Percentiles rank a stretch among this genome's conserved stretches.
Evolutionary conservation across 2,888 invertebrate species (phyloP).

Genomic region (Rambutsinella grinnellia): DNA sequence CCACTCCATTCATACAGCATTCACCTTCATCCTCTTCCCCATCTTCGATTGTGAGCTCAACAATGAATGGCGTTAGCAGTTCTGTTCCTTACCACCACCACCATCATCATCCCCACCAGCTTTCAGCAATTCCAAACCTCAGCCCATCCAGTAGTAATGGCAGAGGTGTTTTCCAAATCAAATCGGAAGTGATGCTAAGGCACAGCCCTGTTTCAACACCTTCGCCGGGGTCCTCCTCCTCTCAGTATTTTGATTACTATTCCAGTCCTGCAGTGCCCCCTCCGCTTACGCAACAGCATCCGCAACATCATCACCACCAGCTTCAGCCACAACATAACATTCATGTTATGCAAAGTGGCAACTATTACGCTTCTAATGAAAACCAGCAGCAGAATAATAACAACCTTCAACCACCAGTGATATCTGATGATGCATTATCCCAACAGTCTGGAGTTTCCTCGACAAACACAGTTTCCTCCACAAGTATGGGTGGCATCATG

Average conservation of each 20-base stretch:
- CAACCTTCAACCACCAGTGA: neutral
- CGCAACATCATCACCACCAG: constrained; percentile 4
- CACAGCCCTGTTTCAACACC: constrained; percentile 34
- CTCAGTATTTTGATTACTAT: constrained; percentile 32
- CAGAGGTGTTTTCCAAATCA: constrained; percentile 1
- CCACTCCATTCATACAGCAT: neutral
- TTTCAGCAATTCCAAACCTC: neutral
- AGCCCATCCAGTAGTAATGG: neutral
- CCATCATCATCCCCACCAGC: neutral
- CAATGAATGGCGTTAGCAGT: too few species aligned
- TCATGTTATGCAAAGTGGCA: constrained; percentile 1
- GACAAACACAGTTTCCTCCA: constrained; percentile 23
- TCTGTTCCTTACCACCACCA: neutral
- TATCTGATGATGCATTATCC: constrained; percentile 17
- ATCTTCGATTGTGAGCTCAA: neutral
- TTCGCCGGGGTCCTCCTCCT: constrained; percentile 29
- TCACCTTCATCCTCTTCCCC: neutral
- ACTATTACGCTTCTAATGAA: constrained; percentile 8
- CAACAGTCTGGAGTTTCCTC: constrained; percentile 40
- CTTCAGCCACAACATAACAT: neutral
- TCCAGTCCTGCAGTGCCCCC: constrained; percentile 4
- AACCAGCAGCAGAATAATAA: constrained; percentile 14
- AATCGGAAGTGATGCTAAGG: constrained; percentile 17
- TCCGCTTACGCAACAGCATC: neutral
- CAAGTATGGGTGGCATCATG: constrained; percentile 16